Evolutionary conservation across 2,797 vertebrate species (phyloP), one percentile per base, ranked within the genome.

Genomic region (Zalophus californianus): DNA sequence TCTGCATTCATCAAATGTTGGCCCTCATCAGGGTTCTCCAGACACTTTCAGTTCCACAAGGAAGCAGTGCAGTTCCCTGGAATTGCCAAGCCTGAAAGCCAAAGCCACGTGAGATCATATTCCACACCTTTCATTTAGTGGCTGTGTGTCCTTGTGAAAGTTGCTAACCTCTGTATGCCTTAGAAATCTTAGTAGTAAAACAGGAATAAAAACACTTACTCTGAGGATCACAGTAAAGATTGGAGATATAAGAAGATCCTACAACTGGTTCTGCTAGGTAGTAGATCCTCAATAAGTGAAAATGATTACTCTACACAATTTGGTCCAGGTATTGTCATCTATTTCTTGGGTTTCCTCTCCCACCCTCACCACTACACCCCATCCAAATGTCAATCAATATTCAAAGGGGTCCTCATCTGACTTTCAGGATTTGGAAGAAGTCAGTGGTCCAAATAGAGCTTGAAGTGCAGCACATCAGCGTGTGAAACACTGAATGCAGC

Each of bases 311-410:
- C 12, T 62, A 25, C 1, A 50, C 35, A 66, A 27, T n/a, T 48
- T 82, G 38, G 27, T 64, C 35, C 20, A 54, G 48, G 41, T 72
- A 60, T 62, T 44, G 15, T 18, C n/a, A 72, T 15, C 35, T 66
- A 41, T 77, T 80, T 72, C 38, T 50, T 79, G n/a, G 15, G 8
- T 23, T 92, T 97, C 15, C 56, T 86, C 38, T 95, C 50, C n/a
- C 16, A 13, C 1, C 11, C 0, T 86, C 23, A 64, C 15, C 32
- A 52, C 75, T 16, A 86, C 5, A 87, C 1, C 14, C 15, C 35
- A 87, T 18, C 27, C 29, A 56, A 85, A 72, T 23, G 18, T 50
- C 58, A 52, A 3, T 50, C 58, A 52, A 3, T 21, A 38, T 75
- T 86, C 50, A 20, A 72, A 82, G n/a, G 56, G 23, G 10, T 15